Evolutionary conservation across 2,888 invertebrate genomes (phyloP), one percentile per base, ranked within the genome.

Genomic region (Cantharis rufa): DNA sequence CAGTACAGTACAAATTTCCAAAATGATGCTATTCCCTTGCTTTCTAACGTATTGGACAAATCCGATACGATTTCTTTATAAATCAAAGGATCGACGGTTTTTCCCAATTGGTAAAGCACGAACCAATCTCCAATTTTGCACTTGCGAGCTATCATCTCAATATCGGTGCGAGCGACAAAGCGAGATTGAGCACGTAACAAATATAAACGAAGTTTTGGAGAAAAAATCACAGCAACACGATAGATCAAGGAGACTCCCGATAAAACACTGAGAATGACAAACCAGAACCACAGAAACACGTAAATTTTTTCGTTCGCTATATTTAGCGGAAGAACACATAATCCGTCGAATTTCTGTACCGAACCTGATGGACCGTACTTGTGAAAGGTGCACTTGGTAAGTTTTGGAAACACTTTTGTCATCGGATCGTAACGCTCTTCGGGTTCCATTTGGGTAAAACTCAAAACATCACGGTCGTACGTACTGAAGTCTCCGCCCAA

Each of bases 281-380:
- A 97, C 96, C 96, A 96, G 90, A 97, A 96, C 97, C 97, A 97
- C 76, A 96, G 90, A 90, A 96, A 96, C 68, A 97, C 95, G 89
- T 96, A 97, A 88, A 97, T 97, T 89, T 97, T 97, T 90, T 97
- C 97, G 88, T 97, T 97, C 85, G 97, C 96, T 87, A 97, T 96
- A 89, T 97, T 97, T 74, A 97, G 88, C 0, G 97, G 96, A 74
- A 97, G 89, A 80, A 97, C 96, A 88, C 97, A 97, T 72, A 97
- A 91, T 0, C 95, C 96, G 87, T 97, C 97, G 90, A 96, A 95
- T 88, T 94, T 95, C 90, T 97, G 96, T 83, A 97, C 95, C 80
- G 94, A 92, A 81, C 97, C 97, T 32, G 97, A 97, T 72, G 97
- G 94, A 94, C 97, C 97, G 88, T 96, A 97, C 90, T 96, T 96